A percentile compares a stretch with the other conserved stretches of the same genome.
Conservation (phyloP, 2,888 invertebrate species). For the Hydropsyche betteni region DNA sequence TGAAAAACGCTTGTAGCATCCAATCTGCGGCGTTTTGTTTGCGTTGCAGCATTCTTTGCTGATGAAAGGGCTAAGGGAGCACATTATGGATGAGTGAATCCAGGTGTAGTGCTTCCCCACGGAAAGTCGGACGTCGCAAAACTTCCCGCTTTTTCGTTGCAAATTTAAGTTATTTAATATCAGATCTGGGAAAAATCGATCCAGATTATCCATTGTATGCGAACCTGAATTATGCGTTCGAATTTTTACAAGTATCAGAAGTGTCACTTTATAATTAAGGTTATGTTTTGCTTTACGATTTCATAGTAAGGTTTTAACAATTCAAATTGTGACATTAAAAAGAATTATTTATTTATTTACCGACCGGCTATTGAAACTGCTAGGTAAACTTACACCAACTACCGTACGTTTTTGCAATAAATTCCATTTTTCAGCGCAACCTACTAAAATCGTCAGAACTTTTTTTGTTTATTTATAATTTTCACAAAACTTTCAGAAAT, state of each 20-base stretch:
- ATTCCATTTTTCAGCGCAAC: too few species aligned
- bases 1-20: constrained; percentile 42
- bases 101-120: constrained; percentile 47
- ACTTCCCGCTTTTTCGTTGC: constrained; percentile 46
- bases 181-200: constrained; percentile 6
- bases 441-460: too few species aligned
- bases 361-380: too few species aligned
- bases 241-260: not conserved
- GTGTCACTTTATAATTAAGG: not conserved
- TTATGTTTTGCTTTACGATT: constrained; percentile 11
- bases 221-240: not conserved
- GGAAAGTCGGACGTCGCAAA: constrained; percentile 47
- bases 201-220: not conserved
- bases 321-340: too few species aligned
- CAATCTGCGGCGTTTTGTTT: not conserved
- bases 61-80: constrained; percentile 48
- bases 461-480: too few species aligned
- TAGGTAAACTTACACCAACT: too few species aligned
- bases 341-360: too few species aligned
- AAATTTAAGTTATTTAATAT: constrained; percentile 1
- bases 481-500: too few species aligned
- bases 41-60: constrained; percentile 32
- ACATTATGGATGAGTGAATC: constrained; percentile 49
- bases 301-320: too few species aligned
- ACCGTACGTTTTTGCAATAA: too few species aligned